Percentiles rank a stretch among this genome's conserved stretches.
These are phyloP conservation scores for Macrotus californicus DNA, from an alignment of 2,113 vertebrate genomes.

Conservation along the genomic window DNA sequence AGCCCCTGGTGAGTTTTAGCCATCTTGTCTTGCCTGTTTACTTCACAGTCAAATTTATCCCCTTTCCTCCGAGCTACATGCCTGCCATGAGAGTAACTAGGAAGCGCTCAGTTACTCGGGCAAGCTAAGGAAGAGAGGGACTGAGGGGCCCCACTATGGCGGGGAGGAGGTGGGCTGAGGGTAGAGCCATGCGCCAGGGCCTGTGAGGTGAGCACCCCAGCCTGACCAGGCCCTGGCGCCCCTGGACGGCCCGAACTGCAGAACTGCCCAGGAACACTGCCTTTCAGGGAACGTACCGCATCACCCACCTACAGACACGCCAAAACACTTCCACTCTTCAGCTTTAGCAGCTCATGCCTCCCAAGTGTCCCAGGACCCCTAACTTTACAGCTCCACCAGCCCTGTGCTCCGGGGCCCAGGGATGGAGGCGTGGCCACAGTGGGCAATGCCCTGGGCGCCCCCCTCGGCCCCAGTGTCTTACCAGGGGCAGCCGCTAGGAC, in stretches of 20 bases:
- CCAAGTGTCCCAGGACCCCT: not conserved
- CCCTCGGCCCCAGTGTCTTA: not conserved
- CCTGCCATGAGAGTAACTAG: not conserved
- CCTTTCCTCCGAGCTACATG: not conserved
- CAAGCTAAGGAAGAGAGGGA: not conserved
- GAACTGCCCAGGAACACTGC: not conserved
- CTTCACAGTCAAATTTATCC: not conserved
- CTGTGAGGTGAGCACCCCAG: not conserved
- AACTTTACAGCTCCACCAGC: not conserved
- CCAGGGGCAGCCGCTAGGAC: not conserved
- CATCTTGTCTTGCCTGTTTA: constrained; percentile 26
- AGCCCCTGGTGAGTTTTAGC: constrained; percentile 16
- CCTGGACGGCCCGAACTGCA: not conserved
- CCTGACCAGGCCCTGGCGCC: not conserved
- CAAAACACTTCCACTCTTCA: not conserved
- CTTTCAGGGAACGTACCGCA: not conserved
- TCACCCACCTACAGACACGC: not conserved
- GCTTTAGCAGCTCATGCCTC: not conserved
- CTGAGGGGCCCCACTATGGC: not conserved
- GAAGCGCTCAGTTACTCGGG: not conserved
- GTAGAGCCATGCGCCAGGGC: not conserved
- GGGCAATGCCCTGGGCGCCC: not conserved
- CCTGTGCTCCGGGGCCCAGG: not conserved
- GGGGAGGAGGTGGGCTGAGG: not conserved
- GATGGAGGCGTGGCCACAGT: not conserved